Evolutionary conservation across 2,113 vertebrate genomes (phyloP).

Genomic region (Accipiter cooperii): DNA sequence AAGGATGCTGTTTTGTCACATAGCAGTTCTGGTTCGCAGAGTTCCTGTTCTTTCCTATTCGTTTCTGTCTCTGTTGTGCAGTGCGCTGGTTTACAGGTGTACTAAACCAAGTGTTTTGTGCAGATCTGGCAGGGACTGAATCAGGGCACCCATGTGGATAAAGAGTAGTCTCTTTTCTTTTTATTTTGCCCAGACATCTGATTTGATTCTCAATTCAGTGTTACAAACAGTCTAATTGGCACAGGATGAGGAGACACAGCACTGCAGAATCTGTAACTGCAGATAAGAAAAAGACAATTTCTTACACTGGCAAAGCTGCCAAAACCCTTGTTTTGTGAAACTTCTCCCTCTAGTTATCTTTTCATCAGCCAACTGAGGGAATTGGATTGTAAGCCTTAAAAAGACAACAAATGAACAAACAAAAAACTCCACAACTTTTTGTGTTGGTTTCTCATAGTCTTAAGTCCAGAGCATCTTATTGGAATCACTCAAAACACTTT

Average conservation of each 20-base stretch:
- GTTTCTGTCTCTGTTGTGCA: not conserved
- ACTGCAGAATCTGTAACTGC: not conserved
- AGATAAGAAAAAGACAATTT: conserved; percentile 1
- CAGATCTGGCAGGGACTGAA: not conserved
- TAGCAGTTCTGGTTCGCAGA: not conserved
- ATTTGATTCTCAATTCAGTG: not conserved
- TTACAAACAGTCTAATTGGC: not conserved
- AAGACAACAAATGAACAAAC: not conserved
- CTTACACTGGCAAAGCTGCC: not conserved
- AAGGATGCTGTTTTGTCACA: accelerated
- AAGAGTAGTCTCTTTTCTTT: not conserved
- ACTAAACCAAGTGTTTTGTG: not conserved
- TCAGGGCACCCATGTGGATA: not conserved
- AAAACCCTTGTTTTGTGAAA: not conserved
- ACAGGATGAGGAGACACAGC: not conserved
- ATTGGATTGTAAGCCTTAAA: not conserved
- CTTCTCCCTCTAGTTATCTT: not conserved
- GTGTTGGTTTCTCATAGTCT: not conserved
- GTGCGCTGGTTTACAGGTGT: not conserved
- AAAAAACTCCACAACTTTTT: not conserved
- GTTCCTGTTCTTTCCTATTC: not conserved
- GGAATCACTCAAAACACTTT: not conserved
- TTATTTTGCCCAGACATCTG: not conserved
- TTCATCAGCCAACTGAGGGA: not conserved
- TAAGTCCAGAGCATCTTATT: not conserved